Percentiles rank a stretch among this genome's conserved stretches.
phyloP scores from a whole-genome alignment of 1,140 invertebrate species.

The Drosophila simulans region DNA sequence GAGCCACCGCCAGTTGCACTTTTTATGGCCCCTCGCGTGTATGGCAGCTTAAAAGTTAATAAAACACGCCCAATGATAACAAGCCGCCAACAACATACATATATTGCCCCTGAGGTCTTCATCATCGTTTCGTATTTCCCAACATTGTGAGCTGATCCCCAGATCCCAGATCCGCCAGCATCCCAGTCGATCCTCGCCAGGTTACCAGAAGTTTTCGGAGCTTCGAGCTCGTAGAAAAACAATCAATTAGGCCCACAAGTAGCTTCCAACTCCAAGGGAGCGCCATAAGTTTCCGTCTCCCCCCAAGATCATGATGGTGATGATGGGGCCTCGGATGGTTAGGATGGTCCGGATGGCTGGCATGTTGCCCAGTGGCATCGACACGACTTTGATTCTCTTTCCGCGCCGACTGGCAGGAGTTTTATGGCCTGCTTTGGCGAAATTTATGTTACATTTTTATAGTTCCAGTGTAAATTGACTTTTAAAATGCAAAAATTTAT shows the following conservation, averaged over 20 bases:
- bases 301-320: constrained; percentile 14
- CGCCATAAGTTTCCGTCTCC: constrained; percentile 41
- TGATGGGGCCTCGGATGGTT: constrained; percentile 5
- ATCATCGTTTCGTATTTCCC: constrained; percentile 45
- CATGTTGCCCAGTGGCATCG: constrained; percentile 62
- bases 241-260: constrained; percentile 80
- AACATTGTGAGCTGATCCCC: constrained; percentile 36
- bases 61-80: constrained; percentile 83
- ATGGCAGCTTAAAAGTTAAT: constrained; percentile 82
- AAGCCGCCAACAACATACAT: constrained; percentile 60
- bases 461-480: constrained; percentile 83
- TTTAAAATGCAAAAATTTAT: constrained; percentile 83
- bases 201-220: constrained; percentile 25
- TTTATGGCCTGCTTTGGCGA: constrained; percentile 78
- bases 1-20: constrained; percentile 73
- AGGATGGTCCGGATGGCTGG: neutral
- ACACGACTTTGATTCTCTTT: constrained; percentile 64
- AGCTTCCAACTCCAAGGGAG: constrained; percentile 58
- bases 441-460: constrained; percentile 84
- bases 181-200: constrained; percentile 15
- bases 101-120: constrained; percentile 81
- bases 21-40: constrained; percentile 80
- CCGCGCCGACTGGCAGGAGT: constrained; percentile 40
- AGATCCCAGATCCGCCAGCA: constrained; percentile 4
- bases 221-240: constrained; percentile 77